phyloP scores from a whole-genome alignment of 2,888 invertebrate species.

The Hirtodrosophila histrioides region DNA sequence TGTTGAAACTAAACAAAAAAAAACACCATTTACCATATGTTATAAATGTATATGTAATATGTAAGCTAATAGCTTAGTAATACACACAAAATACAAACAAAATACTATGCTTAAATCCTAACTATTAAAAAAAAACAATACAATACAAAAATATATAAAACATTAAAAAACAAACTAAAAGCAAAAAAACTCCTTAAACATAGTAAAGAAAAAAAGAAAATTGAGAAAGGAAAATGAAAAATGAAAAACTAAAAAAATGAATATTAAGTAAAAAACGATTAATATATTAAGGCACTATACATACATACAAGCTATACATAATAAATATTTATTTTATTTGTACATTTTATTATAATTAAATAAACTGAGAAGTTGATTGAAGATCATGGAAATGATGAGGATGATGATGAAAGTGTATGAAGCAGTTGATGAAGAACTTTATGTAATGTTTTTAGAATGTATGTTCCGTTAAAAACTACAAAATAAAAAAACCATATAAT shows the following conservation, averaged over 20 bases:
- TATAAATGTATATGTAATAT: constrained; percentile 69
- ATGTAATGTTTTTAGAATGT: constrained; percentile 81
- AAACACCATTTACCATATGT: constrained; percentile 53
- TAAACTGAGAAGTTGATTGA: constrained; percentile 55
- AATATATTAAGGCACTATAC: constrained; percentile 73
- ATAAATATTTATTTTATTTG: constrained; percentile 82
- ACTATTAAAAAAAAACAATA: constrained; percentile 53
- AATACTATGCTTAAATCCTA: constrained; percentile 75
- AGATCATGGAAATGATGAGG: constrained; percentile 14
- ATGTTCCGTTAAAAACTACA: constrained; percentile 82
- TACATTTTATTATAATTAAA: constrained; percentile 81
- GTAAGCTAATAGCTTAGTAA: constrained; percentile 67
- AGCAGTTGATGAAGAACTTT: constrained; percentile 64
- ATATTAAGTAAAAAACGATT: constrained; percentile 66
- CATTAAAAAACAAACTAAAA: constrained; percentile 58
- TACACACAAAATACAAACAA: constrained; percentile 46
- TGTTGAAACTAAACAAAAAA: constrained; percentile 41
- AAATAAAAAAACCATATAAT: constrained; percentile 82
- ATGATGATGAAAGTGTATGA: constrained; percentile 13
- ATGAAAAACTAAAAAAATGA: constrained; percentile 33
- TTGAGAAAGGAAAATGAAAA: constrained; percentile 12
- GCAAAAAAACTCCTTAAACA: constrained; percentile 53
- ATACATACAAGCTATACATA: constrained; percentile 76
- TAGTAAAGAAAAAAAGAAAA: constrained; percentile 19
- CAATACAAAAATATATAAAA: constrained; percentile 22